These are phyloP conservation scores for Apoderus coryli DNA, from an alignment of 2,888 invertebrate genomes.

Conservation along the genomic window DNA sequence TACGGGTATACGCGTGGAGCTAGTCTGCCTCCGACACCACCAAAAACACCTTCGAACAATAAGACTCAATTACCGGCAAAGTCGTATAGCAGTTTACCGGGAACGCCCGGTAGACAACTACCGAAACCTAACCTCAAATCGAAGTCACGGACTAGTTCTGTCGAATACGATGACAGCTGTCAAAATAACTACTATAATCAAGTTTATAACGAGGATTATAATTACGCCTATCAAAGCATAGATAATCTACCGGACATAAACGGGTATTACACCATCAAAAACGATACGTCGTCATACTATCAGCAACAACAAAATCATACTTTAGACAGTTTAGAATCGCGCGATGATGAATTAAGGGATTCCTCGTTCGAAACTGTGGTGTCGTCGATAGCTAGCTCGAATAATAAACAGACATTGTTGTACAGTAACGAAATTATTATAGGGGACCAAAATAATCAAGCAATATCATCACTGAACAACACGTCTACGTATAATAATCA, in stretches of 20 bases:
- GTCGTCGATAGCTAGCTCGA: slow-evolving; percentile 33
- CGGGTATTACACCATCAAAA: slow-evolving; percentile 23
- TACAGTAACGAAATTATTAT: slow-evolving; percentile 2
- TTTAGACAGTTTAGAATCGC: slow-evolving; percentile 39
- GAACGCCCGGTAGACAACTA: slow-evolving; percentile 40
- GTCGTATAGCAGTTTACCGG: slow-evolving; percentile 34
- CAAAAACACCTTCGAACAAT: too few species aligned
- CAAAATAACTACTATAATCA: slow-evolving; percentile 30
- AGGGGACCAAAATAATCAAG: slow-evolving; percentile 17
- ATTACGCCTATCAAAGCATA: slow-evolving; percentile 54
- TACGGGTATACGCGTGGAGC: slow-evolving; percentile 30
- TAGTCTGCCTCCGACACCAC: slow-evolving; percentile 33
- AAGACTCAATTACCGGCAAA: slow-evolving; percentile 14
- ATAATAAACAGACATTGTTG: slow-evolving; percentile 25
- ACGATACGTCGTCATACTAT: slow-evolving; percentile 18
- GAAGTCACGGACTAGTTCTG: slow-evolving; percentile 31
- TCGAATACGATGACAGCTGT: slow-evolving; percentile 30
- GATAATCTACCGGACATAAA: slow-evolving; percentile 34
- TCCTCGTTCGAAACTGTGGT: slow-evolving; percentile 42
- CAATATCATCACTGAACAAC: slow-evolving; percentile 18
- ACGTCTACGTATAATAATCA: slow-evolving; percentile 4
- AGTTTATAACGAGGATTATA: slow-evolving; percentile 52
- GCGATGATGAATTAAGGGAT: slow-evolving; percentile 39
- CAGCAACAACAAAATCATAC: slow-evolving; percentile 29
- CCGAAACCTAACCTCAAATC: slow-evolving; percentile 31